phyloP scores from a whole-genome alignment of 2,113 vertebrate genomes.

The Microtus ochrogaster region DNA sequence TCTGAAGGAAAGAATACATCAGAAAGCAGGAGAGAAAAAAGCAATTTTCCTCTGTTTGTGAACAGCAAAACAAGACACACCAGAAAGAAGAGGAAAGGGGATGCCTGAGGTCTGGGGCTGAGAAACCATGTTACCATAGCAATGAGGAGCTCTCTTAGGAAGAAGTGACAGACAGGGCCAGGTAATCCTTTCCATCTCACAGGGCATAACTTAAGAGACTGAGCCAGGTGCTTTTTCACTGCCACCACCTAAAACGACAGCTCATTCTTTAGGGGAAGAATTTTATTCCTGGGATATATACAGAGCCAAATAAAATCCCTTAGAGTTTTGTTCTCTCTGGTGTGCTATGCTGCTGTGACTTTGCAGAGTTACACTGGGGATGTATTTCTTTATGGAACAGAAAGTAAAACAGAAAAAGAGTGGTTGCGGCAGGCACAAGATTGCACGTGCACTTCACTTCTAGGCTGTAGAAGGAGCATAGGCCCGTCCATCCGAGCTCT shows the following conservation, averaged over 20 bases:
- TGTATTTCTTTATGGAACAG: constrained; percentile 10
- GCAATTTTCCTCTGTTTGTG: neutral
- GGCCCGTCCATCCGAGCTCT: neutral
- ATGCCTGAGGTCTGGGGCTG: neutral
- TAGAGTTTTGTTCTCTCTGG: neutral
- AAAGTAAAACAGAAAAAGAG: constrained; percentile 1
- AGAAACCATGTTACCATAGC: neutral
- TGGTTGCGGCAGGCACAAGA: neutral
- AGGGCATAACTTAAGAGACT: neutral
- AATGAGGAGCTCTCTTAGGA: neutral
- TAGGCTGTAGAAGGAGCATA: neutral
- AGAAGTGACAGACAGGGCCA: neutral
- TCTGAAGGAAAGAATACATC: constrained; percentile 36
- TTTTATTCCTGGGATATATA: constrained; percentile 44
- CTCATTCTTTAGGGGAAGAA: neutral
- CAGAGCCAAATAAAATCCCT: constrained; percentile 41
- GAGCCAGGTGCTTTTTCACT: neutral
- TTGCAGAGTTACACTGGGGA: neutral
- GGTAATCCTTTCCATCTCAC: neutral
- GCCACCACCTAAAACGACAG: constrained; percentile 1
- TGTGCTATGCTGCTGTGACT: neutral
- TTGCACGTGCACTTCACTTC: neutral
- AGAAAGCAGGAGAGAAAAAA: constrained; percentile 21
- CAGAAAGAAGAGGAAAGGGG: neutral
- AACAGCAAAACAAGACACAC: neutral